These are phyloP conservation scores for Elaphurus davidianus DNA, from an alignment of 2,113 vertebrate species.

Conservation along the genomic window DNA sequence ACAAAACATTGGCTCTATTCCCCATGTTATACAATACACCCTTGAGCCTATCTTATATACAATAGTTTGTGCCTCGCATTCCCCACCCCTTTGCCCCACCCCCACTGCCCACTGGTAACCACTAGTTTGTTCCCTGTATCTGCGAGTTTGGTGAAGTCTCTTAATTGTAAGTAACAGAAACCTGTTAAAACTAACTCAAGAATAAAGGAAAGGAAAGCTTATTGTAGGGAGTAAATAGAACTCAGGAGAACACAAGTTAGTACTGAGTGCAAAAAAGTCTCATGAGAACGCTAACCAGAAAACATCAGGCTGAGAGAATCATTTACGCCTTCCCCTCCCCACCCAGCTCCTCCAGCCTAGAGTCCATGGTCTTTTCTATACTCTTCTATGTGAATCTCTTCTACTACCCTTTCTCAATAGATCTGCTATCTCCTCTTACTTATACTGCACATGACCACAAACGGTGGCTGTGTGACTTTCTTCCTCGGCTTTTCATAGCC, in stretches of 20 bases:
- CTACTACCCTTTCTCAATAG: background rate
- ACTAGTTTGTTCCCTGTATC: background rate
- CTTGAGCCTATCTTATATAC: background rate
- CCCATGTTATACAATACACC: background rate
- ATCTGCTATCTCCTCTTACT: background rate
- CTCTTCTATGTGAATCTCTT: background rate
- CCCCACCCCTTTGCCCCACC: background rate
- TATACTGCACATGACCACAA: background rate
- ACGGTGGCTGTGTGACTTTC: background rate
- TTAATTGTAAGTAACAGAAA: background rate
- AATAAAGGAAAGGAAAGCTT: background rate
- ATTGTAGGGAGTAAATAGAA: background rate
- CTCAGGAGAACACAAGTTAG: background rate
- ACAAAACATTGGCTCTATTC: background rate
- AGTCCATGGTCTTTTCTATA: background rate
- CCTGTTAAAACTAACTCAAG: background rate
- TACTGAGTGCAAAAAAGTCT: background rate
- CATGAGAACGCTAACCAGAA: background rate
- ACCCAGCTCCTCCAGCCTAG: fast-evolving
- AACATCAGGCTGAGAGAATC: background rate
- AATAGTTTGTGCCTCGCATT: background rate
- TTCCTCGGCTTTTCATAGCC: background rate
- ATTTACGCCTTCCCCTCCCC: background rate
- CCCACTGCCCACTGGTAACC: background rate
- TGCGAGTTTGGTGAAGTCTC: background rate